A percentile compares a stretch with the other conserved stretches of the same genome.
Evolutionary conservation across 2,888 invertebrate genomes (phyloP).

Genomic region (Fragum fragum): DNA sequence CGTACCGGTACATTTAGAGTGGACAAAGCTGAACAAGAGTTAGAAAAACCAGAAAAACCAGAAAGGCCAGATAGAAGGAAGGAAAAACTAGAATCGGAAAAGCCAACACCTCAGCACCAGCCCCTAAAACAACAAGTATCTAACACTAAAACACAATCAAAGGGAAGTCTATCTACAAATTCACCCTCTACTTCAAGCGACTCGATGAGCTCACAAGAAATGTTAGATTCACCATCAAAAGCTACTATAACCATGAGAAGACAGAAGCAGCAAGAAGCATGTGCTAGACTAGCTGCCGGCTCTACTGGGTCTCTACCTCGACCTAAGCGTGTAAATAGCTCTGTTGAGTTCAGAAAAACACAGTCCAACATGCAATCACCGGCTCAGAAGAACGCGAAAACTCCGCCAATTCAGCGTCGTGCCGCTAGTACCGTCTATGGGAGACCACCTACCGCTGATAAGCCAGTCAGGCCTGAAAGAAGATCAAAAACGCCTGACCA

Average conservation of each 20-base stretch:
- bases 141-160: slow-evolving; percentile 43
- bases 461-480: slow-evolving; percentile 61
- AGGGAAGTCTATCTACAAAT: slow-evolving; percentile 56
- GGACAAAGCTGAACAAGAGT: slow-evolving; percentile 56
- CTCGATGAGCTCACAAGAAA: slow-evolving; percentile 73
- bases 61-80: slow-evolving; percentile 11
- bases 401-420: slow-evolving; percentile 60
- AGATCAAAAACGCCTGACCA: slow-evolving; percentile 64
- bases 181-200: slow-evolving; percentile 72
- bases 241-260: slow-evolving; percentile 38
- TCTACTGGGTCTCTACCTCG: slow-evolving; percentile 64
- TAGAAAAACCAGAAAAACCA: slow-evolving; percentile 25
- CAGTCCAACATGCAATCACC: slow-evolving; percentile 46
- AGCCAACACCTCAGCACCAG: slow-evolving; percentile 14
- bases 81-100: slow-evolving; percentile 24
- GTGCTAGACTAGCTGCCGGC: slow-evolving; percentile 57
- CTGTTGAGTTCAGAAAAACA: slow-evolving; percentile 64
- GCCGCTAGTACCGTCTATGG: slow-evolving; percentile 57
- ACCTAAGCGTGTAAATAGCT: slow-evolving; percentile 56
- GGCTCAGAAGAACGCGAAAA: slow-evolving; percentile 43
- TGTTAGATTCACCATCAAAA: slow-evolving; percentile 52
- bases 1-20: slow-evolving; percentile 74
- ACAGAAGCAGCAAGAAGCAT: slow-evolving; percentile 55
- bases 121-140: slow-evolving; percentile 8
- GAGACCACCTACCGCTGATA: slow-evolving; percentile 49